Evolutionary conservation across 92 coral and sea anemone species (phyloP).

Genomic region (Metridium senile): DNA sequence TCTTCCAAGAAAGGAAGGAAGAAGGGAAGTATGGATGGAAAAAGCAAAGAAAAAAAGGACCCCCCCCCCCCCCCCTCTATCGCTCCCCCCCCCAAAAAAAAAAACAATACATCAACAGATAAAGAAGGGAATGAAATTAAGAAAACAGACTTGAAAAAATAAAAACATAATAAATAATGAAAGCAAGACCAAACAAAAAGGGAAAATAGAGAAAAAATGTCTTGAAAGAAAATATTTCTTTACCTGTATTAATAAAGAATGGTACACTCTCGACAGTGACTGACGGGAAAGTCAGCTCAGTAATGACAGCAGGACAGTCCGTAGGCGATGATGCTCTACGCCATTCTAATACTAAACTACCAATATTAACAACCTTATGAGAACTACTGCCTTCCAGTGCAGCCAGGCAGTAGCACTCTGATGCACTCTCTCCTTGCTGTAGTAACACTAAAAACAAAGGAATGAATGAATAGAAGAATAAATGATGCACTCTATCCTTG

Average conservation of each 20-base stretch:
- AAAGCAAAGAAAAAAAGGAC: too few relatives aligned
- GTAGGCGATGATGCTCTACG: constrained; percentile 75
- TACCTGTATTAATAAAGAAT: constrained; percentile 89
- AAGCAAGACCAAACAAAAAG: not conserved
- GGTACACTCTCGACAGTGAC: constrained; percentile 95
- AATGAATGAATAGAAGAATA: not conserved
- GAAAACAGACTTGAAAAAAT: too few relatives aligned
- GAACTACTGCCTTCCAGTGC: constrained; percentile 73
- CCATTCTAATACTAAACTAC: constrained; percentile 87
- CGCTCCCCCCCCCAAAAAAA: too few relatives aligned
- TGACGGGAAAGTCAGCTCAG: constrained; percentile 90
- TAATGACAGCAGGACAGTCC: constrained; percentile 83
- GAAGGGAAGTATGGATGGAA: too few relatives aligned
- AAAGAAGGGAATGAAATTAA: too few relatives aligned
- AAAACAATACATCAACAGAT: too few relatives aligned
- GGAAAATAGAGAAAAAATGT: not conserved
- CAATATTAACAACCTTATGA: constrained; percentile 79
- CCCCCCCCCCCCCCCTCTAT: too few relatives aligned
- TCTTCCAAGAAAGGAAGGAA: too few relatives aligned
- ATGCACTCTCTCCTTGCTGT: constrained; percentile 97
- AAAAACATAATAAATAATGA: not conserved
- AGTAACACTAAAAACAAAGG: constrained; percentile 66
- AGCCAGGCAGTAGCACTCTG: constrained; percentile 93
- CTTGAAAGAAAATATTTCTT: not conserved
- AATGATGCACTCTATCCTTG: not conserved